A percentile compares a stretch with the other conserved stretches of the same genome.
Conservation (phyloP, 1,140 invertebrate species). For the Hypsibius dujardini region DNA sequence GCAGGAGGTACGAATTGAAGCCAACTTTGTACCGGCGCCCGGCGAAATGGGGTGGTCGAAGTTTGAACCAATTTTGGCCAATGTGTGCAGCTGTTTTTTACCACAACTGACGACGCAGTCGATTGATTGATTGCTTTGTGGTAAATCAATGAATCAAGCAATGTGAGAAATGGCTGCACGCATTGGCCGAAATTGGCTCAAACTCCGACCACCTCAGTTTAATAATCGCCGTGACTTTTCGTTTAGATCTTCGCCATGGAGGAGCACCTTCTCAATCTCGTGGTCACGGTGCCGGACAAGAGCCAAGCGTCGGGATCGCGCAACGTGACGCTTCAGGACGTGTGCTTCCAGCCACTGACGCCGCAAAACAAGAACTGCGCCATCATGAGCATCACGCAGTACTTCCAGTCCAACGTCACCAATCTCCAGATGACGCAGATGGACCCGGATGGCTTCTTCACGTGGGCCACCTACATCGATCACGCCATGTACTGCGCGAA, state of each 20-base stretch:
- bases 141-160: no score
- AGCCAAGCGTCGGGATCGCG: not conserved
- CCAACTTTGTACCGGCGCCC: not conserved
- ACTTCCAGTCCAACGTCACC: conserved; percentile 45
- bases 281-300: not conserved
- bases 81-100: not conserved
- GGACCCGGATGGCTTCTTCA: conserved; percentile 13
- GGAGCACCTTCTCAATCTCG: not conserved
- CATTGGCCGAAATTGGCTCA: no score
- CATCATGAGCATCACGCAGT: conserved; percentile 74
- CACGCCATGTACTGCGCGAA: conserved; percentile 21
- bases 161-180: no score
- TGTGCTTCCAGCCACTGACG: conserved; percentile 72
- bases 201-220: no score
- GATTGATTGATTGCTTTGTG: not conserved
- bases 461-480: not conserved
- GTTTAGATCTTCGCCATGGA: not conserved
- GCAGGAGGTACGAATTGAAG: conserved; percentile 28
- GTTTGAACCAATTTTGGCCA: no score
- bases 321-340: conserved; percentile 50
- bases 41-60: no score
- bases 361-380: conserved; percentile 50
- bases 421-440: no score
- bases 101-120: not conserved
- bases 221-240: no score